A percentile compares a stretch with the other conserved stretches of the same genome.
phyloP scores from a whole-genome alignment of 2,113 vertebrate species.

The Tapirus terrestris region DNA sequence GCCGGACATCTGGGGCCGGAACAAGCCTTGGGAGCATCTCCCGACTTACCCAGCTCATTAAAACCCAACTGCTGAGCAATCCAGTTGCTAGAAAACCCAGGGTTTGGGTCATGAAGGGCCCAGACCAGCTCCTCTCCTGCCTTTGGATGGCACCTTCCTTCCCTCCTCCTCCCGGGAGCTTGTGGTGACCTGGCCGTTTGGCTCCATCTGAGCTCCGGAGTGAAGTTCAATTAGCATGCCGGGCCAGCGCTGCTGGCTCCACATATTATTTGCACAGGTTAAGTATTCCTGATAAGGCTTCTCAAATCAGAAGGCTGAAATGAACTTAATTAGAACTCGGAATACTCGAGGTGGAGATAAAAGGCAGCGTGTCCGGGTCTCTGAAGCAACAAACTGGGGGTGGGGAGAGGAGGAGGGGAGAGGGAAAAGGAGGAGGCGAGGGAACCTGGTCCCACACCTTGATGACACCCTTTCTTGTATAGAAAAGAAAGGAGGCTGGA shows the following conservation, averaged over 20 bases:
- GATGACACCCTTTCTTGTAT: not conserved
- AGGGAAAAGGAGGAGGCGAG: not conserved
- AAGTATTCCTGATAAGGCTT: slow-evolving; percentile 85
- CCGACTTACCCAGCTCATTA: not conserved
- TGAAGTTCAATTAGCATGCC: slow-evolving; percentile 80
- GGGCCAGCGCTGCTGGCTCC: slow-evolving; percentile 61
- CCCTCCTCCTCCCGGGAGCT: not conserved
- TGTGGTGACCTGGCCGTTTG: slow-evolving; percentile 13
- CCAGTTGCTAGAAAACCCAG: not conserved
- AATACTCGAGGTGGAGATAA: slow-evolving; percentile 79
- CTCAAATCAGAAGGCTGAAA: slow-evolving; percentile 83
- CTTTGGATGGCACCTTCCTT: accelerated
- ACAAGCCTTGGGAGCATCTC: not conserved
- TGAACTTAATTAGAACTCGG: slow-evolving; percentile 85
- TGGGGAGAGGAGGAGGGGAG: not conserved
- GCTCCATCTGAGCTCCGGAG: slow-evolving; percentile 60
- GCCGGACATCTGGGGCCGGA: not conserved
- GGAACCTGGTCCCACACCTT: not conserved
- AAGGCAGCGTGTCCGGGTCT: slow-evolving; percentile 63
- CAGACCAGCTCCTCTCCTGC: not conserved
- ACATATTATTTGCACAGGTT: slow-evolving; percentile 84
- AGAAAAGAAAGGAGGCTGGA: not conserved
- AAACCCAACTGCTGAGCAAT: not conserved
- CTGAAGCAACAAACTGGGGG: slow-evolving; percentile 65
- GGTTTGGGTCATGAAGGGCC: not conserved